Base-by-base conservation (phyloP, 2,113 vertebrate genomes). In the Hucho hucho region DNA sequence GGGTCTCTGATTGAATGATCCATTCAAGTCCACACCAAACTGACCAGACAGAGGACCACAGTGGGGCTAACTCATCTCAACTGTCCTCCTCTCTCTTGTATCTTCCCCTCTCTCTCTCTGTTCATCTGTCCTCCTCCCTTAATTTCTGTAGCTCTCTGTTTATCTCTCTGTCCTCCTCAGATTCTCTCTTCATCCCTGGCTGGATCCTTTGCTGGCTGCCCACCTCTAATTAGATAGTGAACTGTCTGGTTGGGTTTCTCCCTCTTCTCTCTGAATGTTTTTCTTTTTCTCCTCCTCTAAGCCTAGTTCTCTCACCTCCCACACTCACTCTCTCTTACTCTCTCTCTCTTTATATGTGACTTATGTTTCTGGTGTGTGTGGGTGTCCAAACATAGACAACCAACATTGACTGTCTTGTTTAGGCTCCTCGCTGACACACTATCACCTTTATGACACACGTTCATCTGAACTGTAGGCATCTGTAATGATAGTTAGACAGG, bases 1-100 rank as follows among this genome's bases (percentile, higher is more conserved):
- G 28, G 24, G 64, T 22, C 65, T 58, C 70, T 67, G 71, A 74
- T 63, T 81, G 73, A 76, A 76, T 74, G 59, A 32, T 64, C 72
- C 43, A 74, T 69, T 76, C 67, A 84, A 64, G 64, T 25, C 26
- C 12, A 58, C 70, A 65, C 29, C 61, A 73, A 43, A 66, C 65
- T 63, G 26, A 79, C 68, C 65, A 74, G 46, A 77, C 77, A 69
- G 43, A 76, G 20, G 49, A 58, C 24, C 72, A 13, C n/a, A 64
- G 72, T 69, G 37, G 47, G 22, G 72, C 16, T 65, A 56, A 70
- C 37, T 71, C 79, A 67, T 72, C 64, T 68, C 56, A 65, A 43
- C 66, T 69, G 76, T 71, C 32, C 56, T 76, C 53, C 64, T 69
- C 43, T 64, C 43, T 65, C 47, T 63, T 32, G 69, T 28, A 4